phyloP scores from a whole-genome alignment of 2,113 vertebrate species.

The Eptesicus fuscus region DNA sequence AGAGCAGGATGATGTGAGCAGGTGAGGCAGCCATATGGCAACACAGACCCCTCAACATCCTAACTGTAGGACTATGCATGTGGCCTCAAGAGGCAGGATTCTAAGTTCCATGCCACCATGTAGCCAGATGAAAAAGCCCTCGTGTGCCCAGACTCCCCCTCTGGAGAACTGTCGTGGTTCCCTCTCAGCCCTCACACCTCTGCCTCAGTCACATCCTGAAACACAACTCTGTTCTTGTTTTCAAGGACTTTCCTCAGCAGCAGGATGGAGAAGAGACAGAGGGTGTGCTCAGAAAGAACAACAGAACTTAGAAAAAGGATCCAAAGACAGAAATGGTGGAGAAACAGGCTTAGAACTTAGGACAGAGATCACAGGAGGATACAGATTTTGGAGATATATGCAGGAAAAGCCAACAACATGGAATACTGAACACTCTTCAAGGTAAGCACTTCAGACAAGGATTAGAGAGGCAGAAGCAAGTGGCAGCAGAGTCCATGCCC shows the following conservation, averaged over 20 bases:
- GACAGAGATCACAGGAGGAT: neutral
- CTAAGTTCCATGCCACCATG: neutral
- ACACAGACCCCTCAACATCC: neutral
- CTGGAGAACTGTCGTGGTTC: neutral
- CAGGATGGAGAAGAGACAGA: neutral
- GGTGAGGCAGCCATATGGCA: too few relatives aligned
- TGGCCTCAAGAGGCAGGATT: neutral
- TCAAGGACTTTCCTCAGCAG: neutral
- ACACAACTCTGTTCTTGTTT: neutral
- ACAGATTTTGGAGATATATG: neutral
- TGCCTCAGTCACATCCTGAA: neutral
- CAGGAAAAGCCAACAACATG: neutral
- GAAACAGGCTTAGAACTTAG: neutral
- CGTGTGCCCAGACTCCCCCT: neutral
- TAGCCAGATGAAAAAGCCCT: neutral
- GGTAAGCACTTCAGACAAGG: neutral
- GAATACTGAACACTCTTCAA: neutral
- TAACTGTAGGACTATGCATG: neutral
- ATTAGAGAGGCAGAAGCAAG: neutral
- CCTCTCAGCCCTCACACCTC: neutral
- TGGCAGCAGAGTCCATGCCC: neutral
- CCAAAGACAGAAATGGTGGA: neutral
- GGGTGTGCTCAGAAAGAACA: neutral
- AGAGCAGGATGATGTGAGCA: neutral
- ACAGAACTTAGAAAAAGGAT: neutral